Base-by-base conservation (phyloP, 2,113 vertebrate species). In the Spea bombifrons region DNA sequence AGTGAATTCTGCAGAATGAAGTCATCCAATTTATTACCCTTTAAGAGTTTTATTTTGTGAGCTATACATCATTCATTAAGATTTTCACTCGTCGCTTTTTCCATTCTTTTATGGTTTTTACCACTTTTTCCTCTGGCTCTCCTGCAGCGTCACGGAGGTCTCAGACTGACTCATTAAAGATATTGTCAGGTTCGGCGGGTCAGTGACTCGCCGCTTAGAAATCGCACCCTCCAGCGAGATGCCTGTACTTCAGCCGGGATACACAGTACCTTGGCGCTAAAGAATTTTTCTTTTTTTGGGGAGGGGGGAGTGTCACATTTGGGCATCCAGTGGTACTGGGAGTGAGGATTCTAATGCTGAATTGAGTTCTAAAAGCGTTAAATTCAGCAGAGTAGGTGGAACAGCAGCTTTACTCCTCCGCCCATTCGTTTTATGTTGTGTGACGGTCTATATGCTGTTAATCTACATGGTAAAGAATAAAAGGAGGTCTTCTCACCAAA, bases 21-120 rank as follows among this genome's bases (percentile, higher is more conserved):
- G 77, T 80, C 63, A 73, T 45, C 17, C 52, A 5, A 12, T 55
- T 68, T 80, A 68, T 67, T 68, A 67, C 9, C 50, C n/a, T 17
- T 48, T n/a, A 6, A n/a, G 59, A 64, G 68, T 68, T 80, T 47
- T 2, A 45, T 57, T 79, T 79, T 73, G 47, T 50, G 73, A 73
- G 66, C 63, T 46, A 49, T 30, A 68, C 12, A 3, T n/a, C 55
- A 7, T 47, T 80, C 73, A 80, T 80, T 80, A 74, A 74, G 70
- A 67, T 66, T 67, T 59, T 61, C 1, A n/a, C 65, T 48, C 44
- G 53, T 61, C 45, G 66, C 49, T 63, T 61, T 77, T 80, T 73
- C 78, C 78, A 61, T 68, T 16, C n/a, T 57, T 47, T 43, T 49
- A 4, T 9, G 8, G 8, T 44, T 72, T 66, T 55, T 57, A 55